Evolutionary conservation across 1,140 invertebrate genomes (phyloP), one percentile per base, ranked within the genome.

Genomic region (Heliothis virescens): DNA sequence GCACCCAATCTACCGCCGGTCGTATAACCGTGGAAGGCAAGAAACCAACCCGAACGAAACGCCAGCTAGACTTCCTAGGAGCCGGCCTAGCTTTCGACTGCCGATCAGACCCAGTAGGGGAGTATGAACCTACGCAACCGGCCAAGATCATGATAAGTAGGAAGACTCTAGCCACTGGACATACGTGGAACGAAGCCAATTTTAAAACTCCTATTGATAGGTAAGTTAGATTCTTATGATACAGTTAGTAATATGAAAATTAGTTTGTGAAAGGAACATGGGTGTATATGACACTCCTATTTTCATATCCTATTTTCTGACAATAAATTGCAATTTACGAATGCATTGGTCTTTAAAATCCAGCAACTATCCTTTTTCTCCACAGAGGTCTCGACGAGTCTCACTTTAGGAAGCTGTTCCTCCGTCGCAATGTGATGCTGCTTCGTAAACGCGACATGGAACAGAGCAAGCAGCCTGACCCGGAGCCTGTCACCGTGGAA

Each of bases 181-280:
- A 92, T 59, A 91, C 93, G 1, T 95, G 94, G 94, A 94, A 91
- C 55, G 93, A 95, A 59, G 87, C 89, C 10, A 95, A 95, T 79
- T 95, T 91, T 76, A 94, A 92, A 74, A 94, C 93, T 0, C 93
- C 94, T 12, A 91, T 95, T 71, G 94, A 95, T 74, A 90, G 93
- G 90, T 93, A 53, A 75, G 74, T 34, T 50, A 1, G 10, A 10
- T 9, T 41, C 0, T 12, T 10, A 11, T 59, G 3, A 59, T 55
- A n/a, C 7, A 4, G 52, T n/a, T n/a, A n/a, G n/a, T n/a, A n/a
- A n/a, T n/a, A n/a, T n/a, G n/a, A n/a, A n/a, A n/a, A n/a, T n/a
- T n/a, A n/a, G n/a, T n/a, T n/a, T n/a, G n/a, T n/a, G n/a, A n/a
- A n/a, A n/a, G n/a, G n/a, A n/a, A n/a, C n/a, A n/a, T n/a, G n/a